Base-by-base conservation (phyloP, 1,140 invertebrate species). In the Cryptotermes secundus region DNA sequence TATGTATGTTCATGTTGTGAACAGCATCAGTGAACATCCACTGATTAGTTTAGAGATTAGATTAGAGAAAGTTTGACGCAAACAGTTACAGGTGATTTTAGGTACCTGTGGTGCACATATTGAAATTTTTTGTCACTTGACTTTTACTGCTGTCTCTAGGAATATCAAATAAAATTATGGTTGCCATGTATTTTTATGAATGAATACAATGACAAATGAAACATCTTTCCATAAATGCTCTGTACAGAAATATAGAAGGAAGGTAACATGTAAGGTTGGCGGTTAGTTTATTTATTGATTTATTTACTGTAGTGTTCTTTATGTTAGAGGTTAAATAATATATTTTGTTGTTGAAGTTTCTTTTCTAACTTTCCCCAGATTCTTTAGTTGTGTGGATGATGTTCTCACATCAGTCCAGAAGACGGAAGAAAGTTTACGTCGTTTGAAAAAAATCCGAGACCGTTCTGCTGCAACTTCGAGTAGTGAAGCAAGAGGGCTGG, bases 361-460 rank as follows among this genome's bases (percentile, higher is more conserved):
- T n/a, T 72, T 72, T 31, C 26, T 16, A 9, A 45, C 87, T 87
- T 87, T 85, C 92, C 91, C 85, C 88, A 97, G 96, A 86, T 99
- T 97, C 91, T 93, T 92, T 86, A 92, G 91, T 86, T 93, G 94
- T 85, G 96, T 98, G 24, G 92, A 92, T 85, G 96, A 98, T 90
- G 96, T 99, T 9, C 90, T 99, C 83, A 96, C 94, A 59, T 98
- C 97, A 9, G 97, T 98, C 1, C 96, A 97, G 89, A 97, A 96
- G 91, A 99, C 97, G 86, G 97, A 99, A 89, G 97, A 98, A 88
- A 98, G 97, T 86, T 90, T 98, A 79, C 93, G 95, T 88, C 93
- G 96, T 86, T 91, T 99, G 84, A 98, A 98, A 89, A 97, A 96
- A 91, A 94, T 96, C 81, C 91, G 95, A 85, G 95, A 85, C 84